Conservation (phyloP, 2,113 vertebrate genomes). For the Sinocyclocheilus anophthalmus region DNA sequence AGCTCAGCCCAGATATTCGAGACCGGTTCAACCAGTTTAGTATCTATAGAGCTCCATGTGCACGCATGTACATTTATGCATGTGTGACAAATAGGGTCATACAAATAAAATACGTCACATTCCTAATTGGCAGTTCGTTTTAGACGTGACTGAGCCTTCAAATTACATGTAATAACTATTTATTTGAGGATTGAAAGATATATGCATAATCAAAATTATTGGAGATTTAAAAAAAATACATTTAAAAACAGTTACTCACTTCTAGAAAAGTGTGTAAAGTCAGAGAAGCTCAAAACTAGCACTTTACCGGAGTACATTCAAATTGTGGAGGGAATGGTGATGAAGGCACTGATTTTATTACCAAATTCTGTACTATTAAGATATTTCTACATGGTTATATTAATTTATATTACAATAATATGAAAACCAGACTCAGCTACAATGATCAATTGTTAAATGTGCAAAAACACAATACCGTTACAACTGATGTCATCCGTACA, state of each 20-base stretch:
- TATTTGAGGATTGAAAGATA: neutral
- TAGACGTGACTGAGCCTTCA: neutral
- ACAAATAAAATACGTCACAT: neutral
- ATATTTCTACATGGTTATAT: conserved; percentile 9
- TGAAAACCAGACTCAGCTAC: neutral
- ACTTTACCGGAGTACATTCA: neutral
- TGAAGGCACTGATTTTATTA: conserved; percentile 66
- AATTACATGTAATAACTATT: neutral
- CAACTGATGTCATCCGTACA: conserved; percentile 46
- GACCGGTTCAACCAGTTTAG: neutral
- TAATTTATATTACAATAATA: conserved; percentile 7
- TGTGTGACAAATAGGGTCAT: neutral
- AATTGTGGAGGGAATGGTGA: conserved; percentile 25
- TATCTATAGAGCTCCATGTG: neutral
- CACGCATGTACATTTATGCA: too few species aligned
- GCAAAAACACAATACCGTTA: conserved; percentile 63
- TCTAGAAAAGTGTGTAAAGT: neutral
- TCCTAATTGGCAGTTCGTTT: neutral
- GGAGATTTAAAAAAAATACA: neutral
- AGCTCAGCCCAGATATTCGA: neutral
- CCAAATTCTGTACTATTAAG: conserved; percentile 32
- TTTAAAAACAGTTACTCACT: neutral
- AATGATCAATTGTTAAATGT: conserved; percentile 20
- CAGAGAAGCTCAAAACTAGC: conserved; percentile 23
- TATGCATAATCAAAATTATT: neutral